These are phyloP conservation scores for Pseudomugil gertrudae DNA, from an alignment of 2,797 vertebrate species.

Conservation along the genomic window DNA sequence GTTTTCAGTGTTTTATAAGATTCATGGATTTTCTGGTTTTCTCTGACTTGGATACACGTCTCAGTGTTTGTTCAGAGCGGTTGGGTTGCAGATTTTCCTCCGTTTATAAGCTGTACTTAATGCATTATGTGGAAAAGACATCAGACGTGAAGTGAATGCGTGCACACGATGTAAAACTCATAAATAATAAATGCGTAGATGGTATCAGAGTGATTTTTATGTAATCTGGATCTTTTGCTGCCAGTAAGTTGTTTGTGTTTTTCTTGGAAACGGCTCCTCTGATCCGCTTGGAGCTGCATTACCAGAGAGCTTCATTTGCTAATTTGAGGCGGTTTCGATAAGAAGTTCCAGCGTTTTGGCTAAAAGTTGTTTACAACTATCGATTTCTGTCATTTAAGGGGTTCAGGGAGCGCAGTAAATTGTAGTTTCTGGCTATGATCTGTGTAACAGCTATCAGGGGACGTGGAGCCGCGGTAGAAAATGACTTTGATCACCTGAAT, in stretches of 20 bases:
- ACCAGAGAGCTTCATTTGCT: neutral
- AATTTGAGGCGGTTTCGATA: neutral
- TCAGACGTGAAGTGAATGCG: neutral
- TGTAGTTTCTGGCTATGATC: neutral
- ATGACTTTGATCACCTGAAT: neutral
- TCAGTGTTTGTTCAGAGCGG: neutral
- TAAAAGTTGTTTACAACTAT: neutral
- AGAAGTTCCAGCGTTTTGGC: neutral
- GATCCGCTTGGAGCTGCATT: neutral
- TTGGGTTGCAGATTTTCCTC: neutral
- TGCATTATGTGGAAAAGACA: neutral
- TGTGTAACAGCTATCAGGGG: neutral
- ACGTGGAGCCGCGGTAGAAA: neutral
- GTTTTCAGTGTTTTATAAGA: neutral
- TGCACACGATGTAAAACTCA: neutral
- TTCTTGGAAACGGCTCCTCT: neutral
- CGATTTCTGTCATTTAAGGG: neutral
- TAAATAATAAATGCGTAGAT: neutral
- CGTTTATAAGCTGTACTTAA: neutral
- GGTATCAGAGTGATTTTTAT: neutral
- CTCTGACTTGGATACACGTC: neutral
- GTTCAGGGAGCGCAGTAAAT: neutral
- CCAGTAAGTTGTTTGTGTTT: neutral
- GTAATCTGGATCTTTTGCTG: neutral
- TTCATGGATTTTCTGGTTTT: neutral